phyloP scores from a whole-genome alignment of 53 echinoderm and acorn worm genomes.

The Holothuria scabra region DNA sequence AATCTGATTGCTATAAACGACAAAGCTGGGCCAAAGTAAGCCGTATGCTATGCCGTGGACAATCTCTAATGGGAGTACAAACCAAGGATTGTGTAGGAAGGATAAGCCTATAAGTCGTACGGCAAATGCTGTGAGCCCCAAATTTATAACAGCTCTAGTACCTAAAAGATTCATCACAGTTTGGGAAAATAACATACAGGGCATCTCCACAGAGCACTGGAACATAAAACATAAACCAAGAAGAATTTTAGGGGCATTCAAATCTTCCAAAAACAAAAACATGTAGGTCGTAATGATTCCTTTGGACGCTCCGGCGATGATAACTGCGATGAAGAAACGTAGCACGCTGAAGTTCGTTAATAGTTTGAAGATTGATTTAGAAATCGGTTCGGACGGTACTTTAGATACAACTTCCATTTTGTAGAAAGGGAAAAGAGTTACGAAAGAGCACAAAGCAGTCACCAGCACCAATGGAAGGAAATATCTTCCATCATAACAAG shows the following conservation, averaged over 20 bases:
- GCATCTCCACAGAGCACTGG: conserved; percentile 75
- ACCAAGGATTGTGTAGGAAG: conserved; percentile 61
- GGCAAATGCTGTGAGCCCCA: conserved; percentile 54
- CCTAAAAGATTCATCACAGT: conserved; percentile 70
- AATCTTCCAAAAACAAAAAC: conserved; percentile 79
- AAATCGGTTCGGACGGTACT: background rate
- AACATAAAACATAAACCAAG: conserved; percentile 80
- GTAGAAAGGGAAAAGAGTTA: conserved; percentile 1
- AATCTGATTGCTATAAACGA: conserved; percentile 49
- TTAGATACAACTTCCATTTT: conserved; percentile 23
- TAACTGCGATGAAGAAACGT: conserved; percentile 45
- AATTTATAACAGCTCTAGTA: conserved; percentile 57
- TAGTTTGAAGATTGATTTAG: conserved; percentile 22
- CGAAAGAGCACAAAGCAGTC: background rate
- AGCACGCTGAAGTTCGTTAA: conserved; percentile 51
- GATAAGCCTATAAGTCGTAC: conserved; percentile 63
- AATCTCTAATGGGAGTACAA: conserved; percentile 65
- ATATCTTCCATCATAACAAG: conserved; percentile 15
- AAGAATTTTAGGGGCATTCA: conserved; percentile 67
- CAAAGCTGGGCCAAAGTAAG: conserved; percentile 63
- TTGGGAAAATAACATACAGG: conserved; percentile 78
- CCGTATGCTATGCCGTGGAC: conserved; percentile 74
- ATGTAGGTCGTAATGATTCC: conserved; percentile 76
- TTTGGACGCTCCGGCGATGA: conserved; percentile 60
- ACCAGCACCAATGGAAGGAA: conserved; percentile 2